phyloP scores from a whole-genome alignment of 2,797 vertebrate genomes.

The Cephalopachus bancanus region DNA sequence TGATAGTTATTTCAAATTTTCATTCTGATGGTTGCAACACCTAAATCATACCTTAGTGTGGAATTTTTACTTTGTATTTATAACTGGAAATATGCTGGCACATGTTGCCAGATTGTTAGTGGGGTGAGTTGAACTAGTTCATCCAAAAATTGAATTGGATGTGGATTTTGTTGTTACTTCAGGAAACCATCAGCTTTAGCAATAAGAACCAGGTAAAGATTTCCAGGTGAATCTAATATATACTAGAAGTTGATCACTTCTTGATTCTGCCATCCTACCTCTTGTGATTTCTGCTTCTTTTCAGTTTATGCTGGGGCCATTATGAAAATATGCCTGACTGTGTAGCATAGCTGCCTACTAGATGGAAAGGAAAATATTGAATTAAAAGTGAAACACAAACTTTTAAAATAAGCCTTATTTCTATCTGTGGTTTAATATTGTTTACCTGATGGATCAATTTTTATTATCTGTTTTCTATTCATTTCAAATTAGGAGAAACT shows the following conservation, averaged over 20 bases:
- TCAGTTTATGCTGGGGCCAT: not conserved
- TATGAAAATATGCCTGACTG: not conserved
- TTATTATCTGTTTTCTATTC: constrained; percentile 45
- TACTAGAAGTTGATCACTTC: too few species aligned
- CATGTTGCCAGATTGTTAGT: not conserved
- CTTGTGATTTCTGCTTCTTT: not conserved
- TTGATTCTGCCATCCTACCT: not conserved
- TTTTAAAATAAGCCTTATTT: not conserved
- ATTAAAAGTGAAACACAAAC: not conserved
- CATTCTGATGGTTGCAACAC: not conserved
- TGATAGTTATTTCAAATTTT: not conserved
- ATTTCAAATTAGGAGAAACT: constrained; percentile 44
- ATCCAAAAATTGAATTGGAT: not conserved
- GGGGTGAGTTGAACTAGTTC: not conserved
- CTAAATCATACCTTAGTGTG: not conserved
- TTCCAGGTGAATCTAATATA: not conserved
- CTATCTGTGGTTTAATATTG: not conserved
- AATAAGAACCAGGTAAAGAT: not conserved
- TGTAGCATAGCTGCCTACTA: not conserved
- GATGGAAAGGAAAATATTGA: not conserved
- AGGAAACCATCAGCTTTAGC: not conserved
- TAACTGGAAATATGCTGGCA: not conserved
- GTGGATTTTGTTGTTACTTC: not conserved
- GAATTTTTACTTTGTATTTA: not conserved
- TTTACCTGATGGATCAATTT: constrained; percentile 22